Conservation (phyloP, 2,113 vertebrate species). For the Oceanites oceanicus region DNA sequence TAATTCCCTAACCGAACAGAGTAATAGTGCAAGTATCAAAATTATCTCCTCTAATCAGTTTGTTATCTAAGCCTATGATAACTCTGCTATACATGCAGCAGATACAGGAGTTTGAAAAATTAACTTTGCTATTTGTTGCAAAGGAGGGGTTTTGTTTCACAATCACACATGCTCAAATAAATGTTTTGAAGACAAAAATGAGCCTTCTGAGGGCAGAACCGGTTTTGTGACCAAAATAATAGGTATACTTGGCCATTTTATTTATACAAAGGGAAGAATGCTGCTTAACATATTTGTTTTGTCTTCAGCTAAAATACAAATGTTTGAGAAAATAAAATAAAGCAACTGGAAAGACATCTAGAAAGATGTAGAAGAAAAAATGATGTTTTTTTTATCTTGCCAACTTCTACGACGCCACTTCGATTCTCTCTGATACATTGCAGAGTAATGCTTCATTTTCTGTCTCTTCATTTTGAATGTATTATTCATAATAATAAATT, state of each 20-base stretch:
- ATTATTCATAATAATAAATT: slow-evolving; percentile 74
- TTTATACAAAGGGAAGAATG: neutral
- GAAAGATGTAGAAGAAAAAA: neutral
- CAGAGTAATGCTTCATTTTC: slow-evolving; percentile 68
- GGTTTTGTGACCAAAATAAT: neutral
- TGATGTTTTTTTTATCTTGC: neutral
- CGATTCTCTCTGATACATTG: slow-evolving; percentile 37
- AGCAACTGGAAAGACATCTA: neutral
- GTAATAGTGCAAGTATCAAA: neutral
- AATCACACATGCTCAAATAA: neutral
- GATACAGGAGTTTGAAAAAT: neutral
- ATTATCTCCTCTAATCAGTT: neutral
- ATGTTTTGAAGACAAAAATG: neutral
- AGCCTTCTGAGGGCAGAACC: neutral
- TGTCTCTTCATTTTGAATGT: slow-evolving; percentile 61
- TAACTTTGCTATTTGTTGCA: neutral
- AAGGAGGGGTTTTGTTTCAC: neutral
- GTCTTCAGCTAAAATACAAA: neutral
- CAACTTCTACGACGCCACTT: neutral
- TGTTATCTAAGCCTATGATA: neutral
- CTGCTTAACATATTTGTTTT: neutral
- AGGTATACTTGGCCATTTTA: neutral
- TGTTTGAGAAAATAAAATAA: neutral
- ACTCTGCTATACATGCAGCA: neutral
- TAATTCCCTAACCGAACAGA: neutral